These are phyloP conservation scores for Caenorhabditis latens DNA, from an alignment of 1,140 invertebrate species.

Conservation along the genomic window DNA sequence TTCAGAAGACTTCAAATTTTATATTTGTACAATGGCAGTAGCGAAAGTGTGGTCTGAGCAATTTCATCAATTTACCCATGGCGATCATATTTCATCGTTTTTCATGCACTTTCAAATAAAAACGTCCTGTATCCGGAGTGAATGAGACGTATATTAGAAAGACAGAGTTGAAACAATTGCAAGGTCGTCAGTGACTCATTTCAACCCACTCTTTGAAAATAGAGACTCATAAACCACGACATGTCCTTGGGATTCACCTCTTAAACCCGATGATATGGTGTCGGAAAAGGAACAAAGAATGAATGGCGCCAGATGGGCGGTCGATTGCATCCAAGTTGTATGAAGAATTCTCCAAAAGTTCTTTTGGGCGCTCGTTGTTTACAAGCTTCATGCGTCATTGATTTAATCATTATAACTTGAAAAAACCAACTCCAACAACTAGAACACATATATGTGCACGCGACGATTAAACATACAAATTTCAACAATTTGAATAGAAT, in stretches of 20 bases:
- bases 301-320: not conserved
- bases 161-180: not conserved
- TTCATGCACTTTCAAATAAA: not conserved
- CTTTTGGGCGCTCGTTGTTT: no score
- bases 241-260: not conserved
- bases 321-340: no score
- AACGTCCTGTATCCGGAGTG: not conserved
- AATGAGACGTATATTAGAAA: not conserved
- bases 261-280: not conserved
- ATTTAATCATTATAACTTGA: no score
- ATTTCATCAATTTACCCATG: not conserved
- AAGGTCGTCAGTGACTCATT: conserved; percentile 26
- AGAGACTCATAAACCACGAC: not conserved
- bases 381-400: no score
- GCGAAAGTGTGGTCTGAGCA: not conserved
- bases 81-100: not conserved
- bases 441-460: no score
- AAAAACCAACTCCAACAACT: no score
- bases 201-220: not conserved
- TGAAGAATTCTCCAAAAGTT: no score
- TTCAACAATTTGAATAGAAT: no score
- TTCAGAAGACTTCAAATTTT: not conserved
- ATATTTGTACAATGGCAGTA: not conserved
- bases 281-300: not conserved
- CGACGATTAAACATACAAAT: no score